A percentile compares a stretch with the other conserved stretches of the same genome.
phyloP scores from a whole-genome alignment of 2,113 vertebrate species.

The Tauraco erythrolophus region DNA sequence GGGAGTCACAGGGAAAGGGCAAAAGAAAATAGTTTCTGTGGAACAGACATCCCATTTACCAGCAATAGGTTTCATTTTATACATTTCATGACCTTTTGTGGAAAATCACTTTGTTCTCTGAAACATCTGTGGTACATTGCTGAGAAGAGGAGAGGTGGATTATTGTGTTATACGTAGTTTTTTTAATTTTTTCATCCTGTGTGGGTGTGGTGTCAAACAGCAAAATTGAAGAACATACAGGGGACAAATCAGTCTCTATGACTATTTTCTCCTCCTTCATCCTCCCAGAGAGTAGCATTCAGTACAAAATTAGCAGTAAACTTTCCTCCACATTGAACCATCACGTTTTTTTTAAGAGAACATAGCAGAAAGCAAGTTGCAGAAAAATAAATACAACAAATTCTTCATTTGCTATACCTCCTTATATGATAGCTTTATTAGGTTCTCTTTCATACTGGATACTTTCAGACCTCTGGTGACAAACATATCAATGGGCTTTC shows the following conservation, averaged over 20 bases:
- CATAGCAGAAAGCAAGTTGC: not conserved
- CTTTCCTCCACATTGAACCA: not conserved
- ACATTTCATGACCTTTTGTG: not conserved
- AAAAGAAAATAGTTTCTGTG: not conserved
- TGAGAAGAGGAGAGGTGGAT: not conserved
- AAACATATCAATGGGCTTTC: not conserved
- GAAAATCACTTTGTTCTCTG: constrained; percentile 18
- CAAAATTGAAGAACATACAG: not conserved
- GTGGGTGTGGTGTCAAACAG: not conserved
- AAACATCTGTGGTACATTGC: not conserved
- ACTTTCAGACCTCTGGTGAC: not conserved
- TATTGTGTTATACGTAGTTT: not conserved
- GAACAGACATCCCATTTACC: not conserved
- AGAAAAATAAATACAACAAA: not conserved
- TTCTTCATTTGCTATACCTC: rapidly evolving
- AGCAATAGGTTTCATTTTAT: not conserved
- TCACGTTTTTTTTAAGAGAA: not conserved
- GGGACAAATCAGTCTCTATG: not conserved
- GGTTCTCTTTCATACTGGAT: not conserved
- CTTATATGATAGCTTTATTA: not conserved
- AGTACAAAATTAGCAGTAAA: not conserved
- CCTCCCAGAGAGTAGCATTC: not conserved
- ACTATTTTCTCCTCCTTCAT: not conserved
- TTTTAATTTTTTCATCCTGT: not conserved
- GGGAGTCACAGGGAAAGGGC: not conserved